Percentiles rank a stretch among this genome's conserved stretches.
phyloP scores from a whole-genome alignment of 1,140 invertebrate species.

The Euura saliciscinereae region DNA sequence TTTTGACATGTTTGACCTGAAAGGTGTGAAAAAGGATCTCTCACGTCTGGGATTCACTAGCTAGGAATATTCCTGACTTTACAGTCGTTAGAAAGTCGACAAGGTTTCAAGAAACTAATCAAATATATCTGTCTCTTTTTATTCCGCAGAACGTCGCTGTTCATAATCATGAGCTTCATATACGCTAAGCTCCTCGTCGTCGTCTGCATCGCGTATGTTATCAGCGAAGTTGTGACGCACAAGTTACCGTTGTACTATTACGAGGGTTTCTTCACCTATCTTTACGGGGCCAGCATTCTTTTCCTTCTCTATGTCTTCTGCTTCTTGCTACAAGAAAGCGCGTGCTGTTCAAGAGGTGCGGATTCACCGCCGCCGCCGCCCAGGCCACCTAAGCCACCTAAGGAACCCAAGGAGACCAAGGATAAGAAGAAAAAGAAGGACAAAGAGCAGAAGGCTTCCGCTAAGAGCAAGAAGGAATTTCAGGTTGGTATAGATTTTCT shows the following conservation, averaged over 20 bases:
- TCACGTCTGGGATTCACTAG: too few species aligned
- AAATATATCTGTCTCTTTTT: conserved; percentile 28
- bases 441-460: conserved; percentile 56
- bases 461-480: conserved; percentile 66
- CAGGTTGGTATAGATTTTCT: conserved; percentile 45
- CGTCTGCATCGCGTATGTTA: conserved; percentile 89
- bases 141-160: conserved; percentile 85
- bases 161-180: conserved; percentile 93
- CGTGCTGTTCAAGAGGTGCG: conserved; percentile 75
- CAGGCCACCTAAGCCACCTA: conserved; percentile 77
- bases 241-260: conserved; percentile 89
- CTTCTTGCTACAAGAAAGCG: conserved; percentile 91
- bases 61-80: too few species aligned
- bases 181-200: conserved; percentile 92
- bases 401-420: conserved; percentile 73
- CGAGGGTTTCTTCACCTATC: conserved; percentile 97
- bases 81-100: too few species aligned
- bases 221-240: conserved; percentile 91
- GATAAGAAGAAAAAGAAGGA: conserved; percentile 58
- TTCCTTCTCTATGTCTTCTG: conserved; percentile 97
- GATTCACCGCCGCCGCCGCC: conserved; percentile 71
- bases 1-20: too few species aligned
- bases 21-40: too few species aligned
- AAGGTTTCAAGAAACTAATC: too few species aligned
- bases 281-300: conserved; percentile 93